Evolutionary conservation across 2,113 vertebrate genomes (phyloP).

Genomic region (Myotis yumanensis): DNA sequence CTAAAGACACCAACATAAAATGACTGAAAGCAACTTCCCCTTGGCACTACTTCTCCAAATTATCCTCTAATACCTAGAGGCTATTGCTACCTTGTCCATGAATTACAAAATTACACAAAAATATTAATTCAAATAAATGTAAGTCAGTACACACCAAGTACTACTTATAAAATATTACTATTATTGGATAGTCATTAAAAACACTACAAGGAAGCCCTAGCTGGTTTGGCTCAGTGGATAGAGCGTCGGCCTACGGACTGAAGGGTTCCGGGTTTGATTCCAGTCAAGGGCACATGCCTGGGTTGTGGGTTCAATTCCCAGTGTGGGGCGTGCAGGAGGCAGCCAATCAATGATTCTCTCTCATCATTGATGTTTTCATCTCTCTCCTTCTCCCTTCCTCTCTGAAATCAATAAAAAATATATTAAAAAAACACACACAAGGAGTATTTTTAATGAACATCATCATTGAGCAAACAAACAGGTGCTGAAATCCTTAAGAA

Average conservation of each 20-base stretch:
- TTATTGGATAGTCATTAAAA: neutral
- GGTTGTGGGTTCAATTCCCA: too few species aligned
- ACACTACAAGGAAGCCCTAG: too few species aligned
- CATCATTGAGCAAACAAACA: neutral
- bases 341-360: too few species aligned
- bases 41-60: neutral
- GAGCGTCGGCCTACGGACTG: too few species aligned
- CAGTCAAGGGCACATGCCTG: too few species aligned
- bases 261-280: too few species aligned
- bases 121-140: neutral
- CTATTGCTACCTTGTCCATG: neutral
- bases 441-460: constrained; percentile 10
- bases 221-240: too few species aligned
- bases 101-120: constrained; percentile 34
- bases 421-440: too few species aligned
- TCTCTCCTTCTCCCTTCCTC: too few species aligned
- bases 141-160: neutral
- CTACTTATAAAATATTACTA: neutral
- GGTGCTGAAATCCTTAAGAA: neutral
- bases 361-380: too few species aligned
- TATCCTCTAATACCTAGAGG: neutral
- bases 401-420: too few species aligned
- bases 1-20: constrained; percentile 34
- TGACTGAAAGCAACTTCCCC: neutral
- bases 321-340: too few species aligned